Evolutionary conservation across 2,888 invertebrate species (phyloP).

Genomic region (Norana najaformis): DNA sequence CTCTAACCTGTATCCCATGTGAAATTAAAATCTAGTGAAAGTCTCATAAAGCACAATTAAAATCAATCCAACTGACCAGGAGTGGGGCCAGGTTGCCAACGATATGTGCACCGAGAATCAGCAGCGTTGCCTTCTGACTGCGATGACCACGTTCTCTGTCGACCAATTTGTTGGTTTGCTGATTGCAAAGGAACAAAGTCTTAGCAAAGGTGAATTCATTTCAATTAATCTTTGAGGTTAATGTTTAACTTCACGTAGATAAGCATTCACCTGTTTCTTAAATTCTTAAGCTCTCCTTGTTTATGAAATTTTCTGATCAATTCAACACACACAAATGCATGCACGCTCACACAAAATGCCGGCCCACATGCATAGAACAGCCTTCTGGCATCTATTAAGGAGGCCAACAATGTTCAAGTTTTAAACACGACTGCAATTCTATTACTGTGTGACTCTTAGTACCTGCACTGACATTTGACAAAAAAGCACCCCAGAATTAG

Average conservation of each 20-base stretch:
- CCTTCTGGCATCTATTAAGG: too few species aligned
- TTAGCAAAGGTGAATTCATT: background rate
- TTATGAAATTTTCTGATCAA: background rate
- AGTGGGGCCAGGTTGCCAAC: slow-evolving; percentile 69
- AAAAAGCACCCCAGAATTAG: too few species aligned
- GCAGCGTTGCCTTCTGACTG: slow-evolving; percentile 51
- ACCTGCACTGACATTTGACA: too few species aligned
- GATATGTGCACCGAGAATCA: slow-evolving; percentile 58
- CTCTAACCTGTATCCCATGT: background rate
- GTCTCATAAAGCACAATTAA: background rate
- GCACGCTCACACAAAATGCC: too few species aligned
- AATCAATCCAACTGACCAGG: slow-evolving; percentile 58
- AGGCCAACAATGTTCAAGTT: too few species aligned
- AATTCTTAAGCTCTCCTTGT: background rate
- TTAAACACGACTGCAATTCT: too few species aligned
- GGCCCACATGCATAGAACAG: too few species aligned
- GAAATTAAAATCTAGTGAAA: background rate
- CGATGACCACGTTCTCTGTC: slow-evolving; percentile 3
- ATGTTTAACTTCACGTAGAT: background rate
- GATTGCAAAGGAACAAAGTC: background rate
- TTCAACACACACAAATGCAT: too few species aligned
- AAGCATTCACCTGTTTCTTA: background rate
- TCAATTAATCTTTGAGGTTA: background rate
- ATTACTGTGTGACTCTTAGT: too few species aligned
- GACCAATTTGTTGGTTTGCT: background rate